Base-by-base conservation (phyloP, 2,888 invertebrate genomes). In the Toxonevra muliebris region DNA sequence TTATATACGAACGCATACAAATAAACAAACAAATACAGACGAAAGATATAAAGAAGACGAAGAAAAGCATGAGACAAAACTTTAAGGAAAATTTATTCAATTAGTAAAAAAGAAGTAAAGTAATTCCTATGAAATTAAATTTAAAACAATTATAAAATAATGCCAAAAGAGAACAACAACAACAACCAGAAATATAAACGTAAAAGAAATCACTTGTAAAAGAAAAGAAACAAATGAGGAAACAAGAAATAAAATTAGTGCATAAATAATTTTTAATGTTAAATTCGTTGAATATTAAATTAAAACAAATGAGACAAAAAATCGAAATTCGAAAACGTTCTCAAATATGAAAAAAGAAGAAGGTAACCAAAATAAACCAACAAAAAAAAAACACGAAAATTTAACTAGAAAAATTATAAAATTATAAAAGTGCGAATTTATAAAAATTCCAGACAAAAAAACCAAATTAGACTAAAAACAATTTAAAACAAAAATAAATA, bases 311-410 rank as follows among this genome's bases (percentile, higher is more conserved):
- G 61, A 69, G 45, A 57, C 52, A 50, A 69, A 52, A 63, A 58
- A 65, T 59, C 58, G 66, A 66, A 66, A 60, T 59, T 64, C 69
- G 58, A 58, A 72, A 59, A 59, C 61, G 54, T n/a, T 55, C 45
- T 48, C 12, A 54, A 55, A 62, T 3, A 53, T 64, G 53, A 59
- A 53, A 40, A 41, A 62, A 64, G 67, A 55, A 57, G 62, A 67
- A 66, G 68, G 58, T 65, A 43, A 64, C 13, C 63, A 61, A 57
- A 57, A 61, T 15, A 57, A 68, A 30, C 45, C 17, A 43, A 69
- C 63, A 62, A 66, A 69, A 64, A 69, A 65, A 62, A 66, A 69
- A 64, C 50, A 64, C 54, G 15, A 58, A 58, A 69, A 58, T 52
- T 60, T 20, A 52, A 45, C 60, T 57, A 54, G 43, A 57, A 15